Conservation (phyloP, 2,113 vertebrate genomes). For the Saiga tatarica region DNA sequence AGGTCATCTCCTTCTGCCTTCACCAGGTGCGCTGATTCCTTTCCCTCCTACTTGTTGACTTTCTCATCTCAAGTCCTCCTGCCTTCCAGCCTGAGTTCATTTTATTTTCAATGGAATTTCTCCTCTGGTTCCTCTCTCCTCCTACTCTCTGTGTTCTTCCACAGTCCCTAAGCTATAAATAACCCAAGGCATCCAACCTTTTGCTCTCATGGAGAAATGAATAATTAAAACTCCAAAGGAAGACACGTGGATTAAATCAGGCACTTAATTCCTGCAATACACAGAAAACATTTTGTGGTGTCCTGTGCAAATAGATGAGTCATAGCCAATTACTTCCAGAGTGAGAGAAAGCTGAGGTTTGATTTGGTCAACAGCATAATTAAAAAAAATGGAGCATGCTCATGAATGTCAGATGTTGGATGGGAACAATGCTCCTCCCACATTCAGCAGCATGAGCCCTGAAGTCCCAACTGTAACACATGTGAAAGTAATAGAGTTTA, state of each 20-base stretch:
- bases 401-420: not conserved
- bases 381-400: not conserved
- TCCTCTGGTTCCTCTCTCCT: slow-evolving; percentile 37
- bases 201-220: slow-evolving; percentile 67
- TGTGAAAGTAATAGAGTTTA: not conserved
- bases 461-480: not conserved
- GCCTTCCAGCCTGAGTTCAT: slow-evolving; percentile 37
- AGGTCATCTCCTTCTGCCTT: not conserved
- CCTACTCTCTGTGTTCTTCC: slow-evolving; percentile 51
- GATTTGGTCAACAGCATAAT: slow-evolving; percentile 27
- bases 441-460: not conserved
- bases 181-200: slow-evolving; percentile 61
- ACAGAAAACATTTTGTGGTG: slow-evolving; percentile 50
- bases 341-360: slow-evolving; percentile 50
- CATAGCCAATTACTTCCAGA: slow-evolving; percentile 67
- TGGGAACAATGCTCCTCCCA: not conserved
- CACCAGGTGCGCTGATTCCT: not conserved
- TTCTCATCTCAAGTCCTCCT: slow-evolving; percentile 9
- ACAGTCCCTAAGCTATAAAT: slow-evolving; percentile 47
- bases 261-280: slow-evolving; percentile 76
- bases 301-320: slow-evolving; percentile 72
- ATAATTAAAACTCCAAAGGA: slow-evolving; percentile 75
- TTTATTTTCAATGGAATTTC: slow-evolving; percentile 61
- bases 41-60: slow-evolving; percentile 25
- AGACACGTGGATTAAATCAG: slow-evolving; percentile 69